A percentile compares a stretch with the other conserved stretches of the same genome.
Evolutionary conservation across 2,888 invertebrate genomes (phyloP).

Genomic region (Exephanes ischioxanthus): DNA sequence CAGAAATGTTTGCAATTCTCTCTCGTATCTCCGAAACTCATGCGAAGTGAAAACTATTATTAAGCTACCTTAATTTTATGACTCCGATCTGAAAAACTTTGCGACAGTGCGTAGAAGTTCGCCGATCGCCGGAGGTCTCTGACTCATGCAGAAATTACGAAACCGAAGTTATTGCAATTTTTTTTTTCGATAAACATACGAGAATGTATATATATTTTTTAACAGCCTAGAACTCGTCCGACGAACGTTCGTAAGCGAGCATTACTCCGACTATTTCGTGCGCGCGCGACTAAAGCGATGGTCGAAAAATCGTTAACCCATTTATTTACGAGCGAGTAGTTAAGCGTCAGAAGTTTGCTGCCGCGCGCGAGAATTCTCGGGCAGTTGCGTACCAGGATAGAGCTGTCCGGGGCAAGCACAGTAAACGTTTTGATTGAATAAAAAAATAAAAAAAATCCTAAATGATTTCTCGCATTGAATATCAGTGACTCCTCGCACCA

Average conservation of each 20-base stretch:
- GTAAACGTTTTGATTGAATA: neutral
- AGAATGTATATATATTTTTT: neutral
- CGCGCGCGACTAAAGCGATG: conserved; percentile 13
- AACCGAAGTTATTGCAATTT: conserved; percentile 13
- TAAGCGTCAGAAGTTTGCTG: conserved; percentile 30
- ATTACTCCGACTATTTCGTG: neutral
- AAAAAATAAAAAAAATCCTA: neutral
- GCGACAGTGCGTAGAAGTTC: neutral
- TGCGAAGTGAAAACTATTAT: neutral
- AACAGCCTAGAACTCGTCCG: neutral
- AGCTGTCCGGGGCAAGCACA: conserved; percentile 13
- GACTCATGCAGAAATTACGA: conserved; percentile 23
- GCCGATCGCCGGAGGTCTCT: conserved; percentile 1
- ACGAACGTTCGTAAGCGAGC: neutral
- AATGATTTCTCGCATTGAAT: neutral
- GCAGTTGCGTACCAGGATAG: conserved; percentile 28
- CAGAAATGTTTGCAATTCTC: too few species aligned
- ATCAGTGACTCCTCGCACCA: neutral
- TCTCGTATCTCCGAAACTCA: too few species aligned
- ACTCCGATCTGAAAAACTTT: neutral
- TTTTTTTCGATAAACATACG: neutral
- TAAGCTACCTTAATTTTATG: neutral
- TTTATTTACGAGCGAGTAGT: conserved; percentile 59
- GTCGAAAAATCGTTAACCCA: conserved; percentile 62
- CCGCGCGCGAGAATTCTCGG: conserved; percentile 10